Base-by-base conservation (phyloP, 2,797 vertebrate species). In the Vireo griseus region DNA sequence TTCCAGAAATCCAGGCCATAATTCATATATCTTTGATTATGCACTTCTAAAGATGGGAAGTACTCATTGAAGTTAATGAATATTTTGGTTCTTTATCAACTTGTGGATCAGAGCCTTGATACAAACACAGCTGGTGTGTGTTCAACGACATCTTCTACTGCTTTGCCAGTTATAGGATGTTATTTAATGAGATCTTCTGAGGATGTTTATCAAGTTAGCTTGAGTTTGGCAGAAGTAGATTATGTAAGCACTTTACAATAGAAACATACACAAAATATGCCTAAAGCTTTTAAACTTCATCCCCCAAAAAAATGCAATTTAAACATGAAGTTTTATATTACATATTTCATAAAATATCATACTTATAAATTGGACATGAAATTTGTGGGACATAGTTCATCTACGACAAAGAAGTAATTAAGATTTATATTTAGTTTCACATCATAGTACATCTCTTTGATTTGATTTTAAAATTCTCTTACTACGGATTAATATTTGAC, bases 71-170 rank as follows among this genome's bases (percentile, higher is more conserved):
- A 87, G 75, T 77, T 94, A 96, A 95, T 94, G 75, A 94, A 61
- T 96, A 94, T 96, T 96, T 97, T 96, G 61, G 54, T 88, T 92
- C 75, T 84, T 88, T 94, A 93, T 94, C 91, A 93, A 42, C 86
- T 94, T 85, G 63, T 39, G 51, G 75, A 94, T 94, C 86, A 88
- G 57, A 61, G 84, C 57, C 21, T 80, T 45, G 81, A 90, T 57
- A 81, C 91, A 96, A 96, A 95, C 92, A 97, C 93, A 96, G 93
- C 95, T 96, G 94, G 52, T 92, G 50, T 88, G 72, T 93, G 78
- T 93, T 92, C 91, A 91, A 63, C 2, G 75, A 87, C 86, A 94
- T 77, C 71, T 77, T 74, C 87, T 68, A 67, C 61, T 33, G 65
- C 84, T 91, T 65, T 4, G 2, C 75, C 74, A 68, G 65, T 82